phyloP scores from a whole-genome alignment of 2,888 invertebrate genomes.

The Phoronis australis region DNA sequence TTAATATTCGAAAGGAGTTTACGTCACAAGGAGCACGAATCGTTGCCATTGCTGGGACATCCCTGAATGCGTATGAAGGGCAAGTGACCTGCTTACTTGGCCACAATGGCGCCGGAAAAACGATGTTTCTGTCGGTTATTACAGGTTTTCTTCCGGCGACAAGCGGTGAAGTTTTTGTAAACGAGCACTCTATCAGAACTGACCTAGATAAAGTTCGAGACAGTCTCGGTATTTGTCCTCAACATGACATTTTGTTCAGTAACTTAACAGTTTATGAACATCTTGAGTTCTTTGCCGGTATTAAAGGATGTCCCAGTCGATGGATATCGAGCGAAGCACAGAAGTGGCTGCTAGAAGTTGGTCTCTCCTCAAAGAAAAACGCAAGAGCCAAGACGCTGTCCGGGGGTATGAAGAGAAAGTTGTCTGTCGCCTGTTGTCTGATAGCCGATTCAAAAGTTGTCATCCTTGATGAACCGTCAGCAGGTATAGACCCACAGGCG shows the following conservation, averaged over 20 bases:
- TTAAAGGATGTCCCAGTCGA: slow-evolving; percentile 31
- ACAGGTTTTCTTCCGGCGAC: slow-evolving; percentile 56
- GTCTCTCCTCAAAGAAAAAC: slow-evolving; percentile 37
- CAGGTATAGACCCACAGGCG: slow-evolving; percentile 58
- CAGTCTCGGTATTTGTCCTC: slow-evolving; percentile 78
- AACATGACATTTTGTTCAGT: slow-evolving; percentile 77
- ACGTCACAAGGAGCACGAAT: slow-evolving; percentile 19
- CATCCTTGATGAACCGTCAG: slow-evolving; percentile 57
- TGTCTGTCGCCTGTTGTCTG: slow-evolving; percentile 48
- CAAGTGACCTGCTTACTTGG: slow-evolving; percentile 82
- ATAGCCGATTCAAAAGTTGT: slow-evolving; percentile 53
- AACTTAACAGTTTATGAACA: slow-evolving; percentile 77
- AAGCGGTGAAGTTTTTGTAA: slow-evolving; percentile 65
- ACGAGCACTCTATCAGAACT: slow-evolving; percentile 64
- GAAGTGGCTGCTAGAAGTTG: slow-evolving; percentile 34
- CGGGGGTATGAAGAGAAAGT: slow-evolving; percentile 47
- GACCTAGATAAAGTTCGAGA: slow-evolving; percentile 63
- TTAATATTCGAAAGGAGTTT: not conserved
- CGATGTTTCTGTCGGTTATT: slow-evolving; percentile 86
- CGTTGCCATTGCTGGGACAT: slow-evolving; percentile 64
- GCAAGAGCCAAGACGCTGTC: slow-evolving; percentile 31
- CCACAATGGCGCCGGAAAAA: slow-evolving; percentile 82
- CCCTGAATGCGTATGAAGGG: slow-evolving; percentile 69
- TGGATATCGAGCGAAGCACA: slow-evolving; percentile 25
- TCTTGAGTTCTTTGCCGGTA: slow-evolving; percentile 70